Percentiles rank a stretch among this genome's conserved stretches.
Conservation (phyloP, 1,140 invertebrate species). For the Atopsyche davidsoni region DNA sequence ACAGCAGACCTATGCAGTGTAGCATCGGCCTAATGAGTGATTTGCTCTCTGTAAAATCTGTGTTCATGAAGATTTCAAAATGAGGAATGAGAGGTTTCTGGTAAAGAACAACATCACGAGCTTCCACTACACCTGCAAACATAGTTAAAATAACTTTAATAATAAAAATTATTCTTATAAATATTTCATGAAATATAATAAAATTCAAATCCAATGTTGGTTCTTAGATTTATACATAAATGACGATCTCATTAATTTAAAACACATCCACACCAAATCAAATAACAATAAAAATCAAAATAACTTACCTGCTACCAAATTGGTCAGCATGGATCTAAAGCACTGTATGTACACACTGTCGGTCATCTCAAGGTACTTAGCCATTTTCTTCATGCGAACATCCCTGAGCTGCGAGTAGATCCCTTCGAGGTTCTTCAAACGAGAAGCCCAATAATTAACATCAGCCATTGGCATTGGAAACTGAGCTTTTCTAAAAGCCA, state of each 20-base stretch:
- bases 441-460: constrained; percentile 61
- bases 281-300: constrained; percentile 3
- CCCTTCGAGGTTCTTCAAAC: constrained; percentile 69
- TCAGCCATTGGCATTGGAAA: constrained; percentile 67
- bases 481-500: constrained; percentile 52
- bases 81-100: constrained; percentile 55
- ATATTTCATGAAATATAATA: not conserved
- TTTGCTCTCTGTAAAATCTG: constrained; percentile 59
- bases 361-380: constrained; percentile 64
- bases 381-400: constrained; percentile 73
- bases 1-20: constrained; percentile 73
- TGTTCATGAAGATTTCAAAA: constrained; percentile 65
- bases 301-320: constrained; percentile 54
- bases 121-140: constrained; percentile 53
- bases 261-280: constrained; percentile 2
- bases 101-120: constrained; percentile 61
- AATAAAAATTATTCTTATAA: not conserved
- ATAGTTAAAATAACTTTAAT: too few species aligned
- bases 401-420: constrained; percentile 78
- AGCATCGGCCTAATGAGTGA: constrained; percentile 58
- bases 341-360: constrained; percentile 66
- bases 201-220: not conserved
- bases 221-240: not conserved
- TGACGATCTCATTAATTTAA: not conserved
- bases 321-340: constrained; percentile 62